Base-by-base conservation (phyloP, 1,140 invertebrate species). In the Condylostylus longicornis region DNA sequence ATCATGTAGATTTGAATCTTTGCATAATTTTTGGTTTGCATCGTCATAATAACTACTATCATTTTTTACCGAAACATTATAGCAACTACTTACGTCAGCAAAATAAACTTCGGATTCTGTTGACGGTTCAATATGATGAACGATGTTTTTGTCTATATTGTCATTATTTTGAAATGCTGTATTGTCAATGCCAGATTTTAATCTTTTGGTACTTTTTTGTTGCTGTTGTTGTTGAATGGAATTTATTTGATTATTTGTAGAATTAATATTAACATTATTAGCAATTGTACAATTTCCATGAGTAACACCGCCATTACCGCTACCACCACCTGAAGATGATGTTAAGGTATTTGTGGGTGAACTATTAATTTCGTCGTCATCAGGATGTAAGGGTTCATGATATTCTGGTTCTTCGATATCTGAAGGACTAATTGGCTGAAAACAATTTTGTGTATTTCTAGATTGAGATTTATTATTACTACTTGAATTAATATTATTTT, bases 1-100 rank as follows among this genome's bases (percentile, higher is more conserved):
- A 30, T 28, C 17, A n/a, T 25, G 15, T 20, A 19, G 35, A 15
- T 39, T 28, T 31, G n/a, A 21, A 18, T 15, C 23, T 2, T 42
- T 37, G 30, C 15, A 8, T 7, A 17, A 7, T 8, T 32, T 22
- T 18, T 35, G 37, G 30, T 51, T 49, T 13, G 56, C 48, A 32
- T 60, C 58, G 33, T 61, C 53, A n/a, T n/a, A n/a, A 12, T 61
- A 59, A 37, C 50, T 56, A 29, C 47, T 56, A 46, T 72, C 71
- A 44, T 72, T 72, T 45, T 75, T 69, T 3, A 79, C 65, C 37
- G 75, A 79, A 39, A 78, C 73, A 50, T 78, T 78, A 45, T 80
- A 83, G 49, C 81, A 84, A 33, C 80, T 85, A n/a, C 79, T 83
- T 1, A 84, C 81, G 49, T 86, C 81, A 2, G 81, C 82, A 53